Conservation (phyloP, 2,888 invertebrate genomes). For the Bugula neritina region DNA sequence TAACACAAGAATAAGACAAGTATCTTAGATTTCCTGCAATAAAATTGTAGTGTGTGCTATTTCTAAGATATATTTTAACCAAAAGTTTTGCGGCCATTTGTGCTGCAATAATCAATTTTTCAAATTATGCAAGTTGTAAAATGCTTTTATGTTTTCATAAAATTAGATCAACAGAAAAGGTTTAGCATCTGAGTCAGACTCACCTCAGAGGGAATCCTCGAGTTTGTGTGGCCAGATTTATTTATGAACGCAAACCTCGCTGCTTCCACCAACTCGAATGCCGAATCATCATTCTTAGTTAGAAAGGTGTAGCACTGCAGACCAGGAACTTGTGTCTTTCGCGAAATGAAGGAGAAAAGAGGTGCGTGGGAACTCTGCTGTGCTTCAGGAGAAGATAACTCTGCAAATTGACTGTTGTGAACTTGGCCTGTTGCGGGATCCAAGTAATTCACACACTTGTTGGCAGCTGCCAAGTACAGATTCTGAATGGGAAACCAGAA, state of each 20-base stretch:
- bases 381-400: neutral
- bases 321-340: neutral
- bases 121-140: too few species aligned
- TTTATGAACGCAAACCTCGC: neutral
- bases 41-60: too few species aligned
- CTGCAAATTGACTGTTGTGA: neutral
- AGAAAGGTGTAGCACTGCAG: slow-evolving; percentile 10
- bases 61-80: too few species aligned
- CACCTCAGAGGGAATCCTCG: slow-evolving; percentile 22
- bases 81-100: too few species aligned
- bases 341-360: slow-evolving; percentile 19
- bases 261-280: slow-evolving; percentile 18
- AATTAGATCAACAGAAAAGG: too few species aligned
- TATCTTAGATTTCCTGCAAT: too few species aligned
- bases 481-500: slow-evolving; percentile 25
- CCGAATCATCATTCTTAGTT: slow-evolving; percentile 15
- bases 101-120: too few species aligned
- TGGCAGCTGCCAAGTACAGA: slow-evolving; percentile 12
- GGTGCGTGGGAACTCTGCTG: slow-evolving; percentile 19
- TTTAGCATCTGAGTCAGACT: too few species aligned
- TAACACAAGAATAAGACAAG: too few species aligned
- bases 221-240: neutral
- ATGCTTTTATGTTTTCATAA: too few species aligned
- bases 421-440: slow-evolving; percentile 3
- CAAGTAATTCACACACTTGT: slow-evolving; percentile 19